Base-by-base conservation (phyloP, 2,888 invertebrate species). In the Trypoxylon attenuatum region DNA sequence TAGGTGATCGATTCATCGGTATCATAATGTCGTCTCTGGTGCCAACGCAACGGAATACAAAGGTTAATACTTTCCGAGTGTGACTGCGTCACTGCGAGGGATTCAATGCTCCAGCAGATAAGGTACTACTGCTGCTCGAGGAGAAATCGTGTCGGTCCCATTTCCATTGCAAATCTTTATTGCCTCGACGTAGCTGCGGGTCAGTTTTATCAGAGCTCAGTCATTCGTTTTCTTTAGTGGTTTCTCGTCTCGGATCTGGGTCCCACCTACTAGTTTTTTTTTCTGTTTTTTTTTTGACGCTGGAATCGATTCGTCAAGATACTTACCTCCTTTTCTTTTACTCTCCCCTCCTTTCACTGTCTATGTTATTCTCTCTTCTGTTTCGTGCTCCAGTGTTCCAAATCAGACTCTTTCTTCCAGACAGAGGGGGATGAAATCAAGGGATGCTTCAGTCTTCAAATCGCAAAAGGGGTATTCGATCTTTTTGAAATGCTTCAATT, bases 151-250 rank as follows among this genome's bases (percentile, higher is more conserved):
- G 47, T 10, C 5, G 27, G 49, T 47, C 57, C 54, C 46, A 65
- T 73, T 74, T 70, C 73, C 70, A 73, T 73, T 73, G 73, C 70
- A 76, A 70, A 73, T 74, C 66, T 60, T 73, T 73, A 73, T 73
- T 67, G 66, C 56, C 38, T 25, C 16, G 41, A 23, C 41, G 22
- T 42, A 23, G 55, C 54, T 64, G 54, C 58, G 54, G 73, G 61
- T 73, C 73, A 74, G 56, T 67, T 74, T 73, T 60, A 74, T 76
- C 73, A 64, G 59, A 15, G 15, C 22, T 4, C 42, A 60, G 71
- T 69, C 69, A 65, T 73, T 76, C 63, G 58, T 76, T 76, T 73
- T 39, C 63, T 59, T 74, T 66, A 51, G 55, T 33, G 43, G 54
- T 25, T 21, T n/a, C 51, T 29, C 41, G 50, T 54, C 46, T 42